phyloP scores from a whole-genome alignment of 2,888 invertebrate genomes.

The Leptopilina syphax region DNA sequence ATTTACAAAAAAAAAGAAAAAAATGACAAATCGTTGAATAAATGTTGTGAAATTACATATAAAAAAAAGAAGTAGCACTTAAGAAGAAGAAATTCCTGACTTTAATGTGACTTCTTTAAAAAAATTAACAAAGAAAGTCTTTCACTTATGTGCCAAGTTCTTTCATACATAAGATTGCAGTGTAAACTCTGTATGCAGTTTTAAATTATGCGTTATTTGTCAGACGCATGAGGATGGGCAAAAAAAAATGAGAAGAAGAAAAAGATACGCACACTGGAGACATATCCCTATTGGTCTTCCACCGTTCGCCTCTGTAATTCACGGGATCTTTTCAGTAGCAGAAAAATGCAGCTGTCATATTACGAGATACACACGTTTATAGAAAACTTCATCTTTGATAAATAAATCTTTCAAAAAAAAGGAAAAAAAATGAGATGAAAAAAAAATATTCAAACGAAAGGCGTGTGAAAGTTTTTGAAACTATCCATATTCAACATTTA shows the following conservation, averaged over 20 bases:
- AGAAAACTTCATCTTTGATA: neutral
- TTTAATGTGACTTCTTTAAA: neutral
- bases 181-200: neutral
- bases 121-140: constrained; percentile 21
- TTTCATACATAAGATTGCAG: neutral
- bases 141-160: neutral
- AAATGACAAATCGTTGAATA: neutral
- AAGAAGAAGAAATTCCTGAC: neutral
- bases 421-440: neutral
- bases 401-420: neutral
- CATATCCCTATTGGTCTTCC: constrained; percentile 5
- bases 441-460: neutral
- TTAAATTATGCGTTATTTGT: constrained; percentile 13
- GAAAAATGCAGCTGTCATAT: constrained; percentile 22
- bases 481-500: neutral
- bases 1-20: too few relatives aligned
- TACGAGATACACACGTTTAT: neutral
- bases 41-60: neutral
- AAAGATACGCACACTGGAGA: neutral
- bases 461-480: too few relatives aligned
- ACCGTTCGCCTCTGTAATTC: neutral
- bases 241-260: neutral
- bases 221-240: neutral
- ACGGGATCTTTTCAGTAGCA: neutral
- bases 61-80: neutral